Evolutionary conservation across 2,113 vertebrate genomes (phyloP).

Genomic region (Coturnix japonica): DNA sequence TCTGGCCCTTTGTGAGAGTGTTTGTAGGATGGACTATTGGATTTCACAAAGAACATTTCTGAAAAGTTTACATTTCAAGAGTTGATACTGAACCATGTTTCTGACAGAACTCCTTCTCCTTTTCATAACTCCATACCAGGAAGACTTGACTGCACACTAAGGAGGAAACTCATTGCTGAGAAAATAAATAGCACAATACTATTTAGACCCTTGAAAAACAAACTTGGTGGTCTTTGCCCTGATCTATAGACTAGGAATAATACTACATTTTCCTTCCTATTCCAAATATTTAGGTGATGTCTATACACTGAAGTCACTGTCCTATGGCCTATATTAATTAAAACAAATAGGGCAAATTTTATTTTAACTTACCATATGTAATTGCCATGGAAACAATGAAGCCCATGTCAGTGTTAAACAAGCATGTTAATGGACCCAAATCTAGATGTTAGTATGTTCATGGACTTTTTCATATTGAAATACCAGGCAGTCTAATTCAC

Average conservation of each 20-base stretch:
- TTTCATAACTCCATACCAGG: neutral
- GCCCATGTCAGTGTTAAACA: neutral
- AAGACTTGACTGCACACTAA: constrained; percentile 41
- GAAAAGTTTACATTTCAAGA: neutral
- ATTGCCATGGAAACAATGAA: neutral
- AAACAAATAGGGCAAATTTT: neutral
- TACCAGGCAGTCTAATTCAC: neutral
- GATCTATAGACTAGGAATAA: neutral
- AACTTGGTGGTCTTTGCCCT: constrained; percentile 13
- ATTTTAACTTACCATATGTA: neutral
- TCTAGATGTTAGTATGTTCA: neutral
- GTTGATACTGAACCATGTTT: neutral
- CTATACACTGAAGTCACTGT: neutral
- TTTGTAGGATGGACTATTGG: neutral
- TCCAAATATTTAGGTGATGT: constrained; percentile 40
- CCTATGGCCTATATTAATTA: neutral
- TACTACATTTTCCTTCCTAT: constrained; percentile 22
- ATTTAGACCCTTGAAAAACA: constrained; percentile 46
- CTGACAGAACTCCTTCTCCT: neutral
- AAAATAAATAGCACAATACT: constrained; percentile 53
- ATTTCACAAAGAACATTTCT: neutral
- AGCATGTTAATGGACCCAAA: neutral
- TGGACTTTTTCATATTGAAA: neutral
- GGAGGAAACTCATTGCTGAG: constrained; percentile 25
- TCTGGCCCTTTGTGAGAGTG: neutral